Evolutionary conservation across 2,888 invertebrate species (phyloP), one percentile per base, ranked within the genome.

Genomic region (Stramonita haemastoma): DNA sequence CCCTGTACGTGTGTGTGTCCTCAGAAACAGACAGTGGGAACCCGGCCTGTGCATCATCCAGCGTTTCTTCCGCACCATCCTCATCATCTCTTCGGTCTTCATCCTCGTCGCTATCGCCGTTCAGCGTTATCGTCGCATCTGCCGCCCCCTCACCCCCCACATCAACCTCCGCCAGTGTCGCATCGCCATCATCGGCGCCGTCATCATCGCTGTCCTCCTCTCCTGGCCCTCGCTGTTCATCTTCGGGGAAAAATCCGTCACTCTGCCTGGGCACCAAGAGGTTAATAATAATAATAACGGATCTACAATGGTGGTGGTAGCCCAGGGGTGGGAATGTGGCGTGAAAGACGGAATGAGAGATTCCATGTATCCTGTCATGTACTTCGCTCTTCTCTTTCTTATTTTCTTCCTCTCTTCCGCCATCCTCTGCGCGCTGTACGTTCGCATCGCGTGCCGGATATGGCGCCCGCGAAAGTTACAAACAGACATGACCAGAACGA

Each of bases 31-130:
- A 22, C 5, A 17, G 11, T 83, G n/a, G 32, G 88, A 88, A 15
- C 91, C 91, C 0, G 46, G 81, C 1, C 88, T 90, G 34, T 92
- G 92, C 85, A 90, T 91, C 36, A 36, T 89, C 29, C 89, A 91
- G 73, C 89, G 91, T 2, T 91, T 90, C 81, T 87, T 91, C n/a
- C 86, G 90, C 70, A 87, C 86, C n/a, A 26, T 89, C 60, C 90
- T 91, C 34, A 89, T 90, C 34, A 88, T 91, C 73, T 89, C 89
- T 66, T 91, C 91, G 32, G 91, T 88, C n/a, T 88, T 91, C 79
- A 90, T 91, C n/a, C 90, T 92, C 26, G 86, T 92, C n/a, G 92
- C 91, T 81, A 91, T 92, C n/a, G 91, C 92, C 29, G 86, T 89
- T 4, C 91, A 92, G 70, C 83, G 92, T 19, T 92, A 92, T 84